Evolutionary conservation across 2,888 invertebrate genomes (phyloP).

Genomic region (Ectemnius lituratus): DNA sequence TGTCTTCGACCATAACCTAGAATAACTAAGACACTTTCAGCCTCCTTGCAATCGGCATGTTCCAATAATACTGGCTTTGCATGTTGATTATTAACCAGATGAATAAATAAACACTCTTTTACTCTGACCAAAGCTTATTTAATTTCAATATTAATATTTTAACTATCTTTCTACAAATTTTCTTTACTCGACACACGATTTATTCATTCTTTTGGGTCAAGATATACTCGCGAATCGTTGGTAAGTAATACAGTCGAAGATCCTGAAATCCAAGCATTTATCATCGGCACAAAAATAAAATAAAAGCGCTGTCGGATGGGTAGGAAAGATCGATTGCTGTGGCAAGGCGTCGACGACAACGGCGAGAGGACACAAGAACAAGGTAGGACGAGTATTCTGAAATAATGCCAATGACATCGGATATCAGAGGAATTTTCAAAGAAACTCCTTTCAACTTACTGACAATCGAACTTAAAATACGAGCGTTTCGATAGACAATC

Average conservation of each 20-base stretch:
- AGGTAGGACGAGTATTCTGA: conserved; percentile 29
- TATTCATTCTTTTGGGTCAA: too few relatives aligned
- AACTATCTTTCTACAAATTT: too few relatives aligned
- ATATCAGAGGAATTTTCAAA: conserved; percentile 47
- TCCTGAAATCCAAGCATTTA: conserved; percentile 38
- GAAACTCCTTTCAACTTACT: conserved; percentile 13
- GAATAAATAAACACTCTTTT: background rate
- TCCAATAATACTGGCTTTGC: background rate
- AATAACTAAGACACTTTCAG: conserved; percentile 43
- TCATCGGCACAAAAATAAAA: conserved; percentile 49
- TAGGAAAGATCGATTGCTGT: conserved; percentile 49
- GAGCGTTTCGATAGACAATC: too few relatives aligned
- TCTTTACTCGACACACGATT: too few relatives aligned
- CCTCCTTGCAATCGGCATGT: conserved; percentile 11
- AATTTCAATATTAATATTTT: too few relatives aligned
- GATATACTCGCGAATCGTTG: background rate
- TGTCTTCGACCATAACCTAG: conserved; percentile 47
- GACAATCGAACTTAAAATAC: too few relatives aligned
- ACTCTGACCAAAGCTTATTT: too few relatives aligned
- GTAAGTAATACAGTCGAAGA: background rate
- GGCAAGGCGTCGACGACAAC: conserved; percentile 26
- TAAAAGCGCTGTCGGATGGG: conserved; percentile 33
- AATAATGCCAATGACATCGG: conserved; percentile 52
- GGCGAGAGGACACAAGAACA: conserved; percentile 11
- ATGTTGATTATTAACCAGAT: too few relatives aligned